phyloP scores from a whole-genome alignment of 2,888 invertebrate genomes.

The Bimastos eiseni region DNA sequence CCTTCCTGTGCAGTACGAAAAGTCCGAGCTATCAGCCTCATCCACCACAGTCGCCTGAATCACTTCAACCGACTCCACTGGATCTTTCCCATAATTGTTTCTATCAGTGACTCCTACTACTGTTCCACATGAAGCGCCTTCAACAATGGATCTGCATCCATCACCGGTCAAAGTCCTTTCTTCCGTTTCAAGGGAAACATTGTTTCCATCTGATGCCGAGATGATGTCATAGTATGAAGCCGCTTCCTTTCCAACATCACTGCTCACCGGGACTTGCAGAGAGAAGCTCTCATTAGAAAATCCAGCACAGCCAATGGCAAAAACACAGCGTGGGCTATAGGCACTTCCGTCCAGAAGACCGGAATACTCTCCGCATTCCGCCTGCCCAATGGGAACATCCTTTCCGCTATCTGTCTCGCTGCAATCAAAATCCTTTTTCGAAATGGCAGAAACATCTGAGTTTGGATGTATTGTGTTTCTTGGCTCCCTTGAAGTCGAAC shows the following conservation, averaged over 20 bases:
- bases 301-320: too few species aligned
- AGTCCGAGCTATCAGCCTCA: neutral
- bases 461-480: neutral
- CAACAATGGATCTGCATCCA: neutral
- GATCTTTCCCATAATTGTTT: neutral
- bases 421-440: neutral
- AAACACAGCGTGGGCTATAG: too few species aligned
- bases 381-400: neutral
- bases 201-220: neutral
- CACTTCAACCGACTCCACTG: neutral
- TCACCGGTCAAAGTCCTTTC: neutral
- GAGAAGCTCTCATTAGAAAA: too few species aligned
- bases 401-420: neutral
- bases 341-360: too few species aligned
- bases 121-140: neutral
- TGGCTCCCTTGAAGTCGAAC: neutral
- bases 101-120: neutral
- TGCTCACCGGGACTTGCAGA: too few species aligned
- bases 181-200: neutral
- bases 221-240: neutral
- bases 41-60: neutral
- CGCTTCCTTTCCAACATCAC: neutral
- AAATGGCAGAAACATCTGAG: neutral
- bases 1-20: neutral
- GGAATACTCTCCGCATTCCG: too few species aligned